Base-by-base conservation (phyloP, 2,797 vertebrate genomes). In the Catostomus latipinnis region DNA sequence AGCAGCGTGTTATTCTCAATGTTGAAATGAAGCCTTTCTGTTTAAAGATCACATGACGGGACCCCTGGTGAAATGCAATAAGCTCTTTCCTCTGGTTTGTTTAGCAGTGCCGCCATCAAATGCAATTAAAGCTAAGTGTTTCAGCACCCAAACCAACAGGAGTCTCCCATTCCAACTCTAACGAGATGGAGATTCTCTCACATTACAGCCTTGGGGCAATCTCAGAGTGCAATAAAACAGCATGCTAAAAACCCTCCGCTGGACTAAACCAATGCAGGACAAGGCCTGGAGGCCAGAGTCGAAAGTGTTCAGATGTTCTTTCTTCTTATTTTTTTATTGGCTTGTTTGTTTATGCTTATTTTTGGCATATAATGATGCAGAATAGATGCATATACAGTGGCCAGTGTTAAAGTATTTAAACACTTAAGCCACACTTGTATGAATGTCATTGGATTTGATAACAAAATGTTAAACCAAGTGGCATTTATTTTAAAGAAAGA, bases 131-230 rank as follows among this genome's bases (percentile, higher is more conserved):
- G 76, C 54, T 56, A 80, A 70, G 74, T 73, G 48, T 70, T 81
- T 66, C 49, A 13, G 73, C 80, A 74, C 65, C 48, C 49, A 45
- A 76, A 68, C 73, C 78, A 73, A 79, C 76, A 62, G 78, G 73
- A 73, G 73, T 61, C 75, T 67, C 68, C 60, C 14, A 16, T 72
- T 75, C 50, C 22, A 49, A 58, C 45, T 68, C 61, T 76, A 82
- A 71, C 76, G 56, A 81, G 76, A 84, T 53, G 54, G 12, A 73
- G 69, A 76, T 74, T 79, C 81, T 82, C 78, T 71, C 68, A 70
- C 81, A 83, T 82, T 84, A 83, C 82, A 80, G 84, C 69, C 81
- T 78, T 84, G 84, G 74, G 84, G 82, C 84, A 84, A 84, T 83
- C 81, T 81, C 76, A 12, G 66, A 73, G 63, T 46, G 67, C 79